A percentile compares a stretch with the other conserved stretches of the same genome.
These are phyloP conservation scores for Antigone vipio DNA, from an alignment of 2,113 vertebrate genomes.

Conservation along the genomic window DNA sequence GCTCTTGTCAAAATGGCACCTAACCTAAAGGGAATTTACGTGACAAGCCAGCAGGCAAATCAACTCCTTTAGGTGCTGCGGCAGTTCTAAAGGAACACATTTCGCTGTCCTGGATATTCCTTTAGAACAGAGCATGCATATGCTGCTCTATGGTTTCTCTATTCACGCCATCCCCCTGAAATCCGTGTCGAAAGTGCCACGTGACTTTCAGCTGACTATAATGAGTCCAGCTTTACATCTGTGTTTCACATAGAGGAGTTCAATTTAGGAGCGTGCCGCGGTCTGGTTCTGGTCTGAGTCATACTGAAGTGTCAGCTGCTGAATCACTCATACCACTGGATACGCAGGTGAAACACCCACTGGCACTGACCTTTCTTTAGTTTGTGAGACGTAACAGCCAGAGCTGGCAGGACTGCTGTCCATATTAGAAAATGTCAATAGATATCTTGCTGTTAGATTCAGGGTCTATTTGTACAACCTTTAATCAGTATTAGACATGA, in stretches of 20 bases:
- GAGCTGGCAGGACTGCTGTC: neutral
- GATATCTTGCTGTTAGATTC: constrained; percentile 37
- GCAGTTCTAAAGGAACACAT: neutral
- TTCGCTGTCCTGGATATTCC: neutral
- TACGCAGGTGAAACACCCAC: neutral
- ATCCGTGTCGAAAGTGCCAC: neutral
- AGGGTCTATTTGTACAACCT: constrained; percentile 43
- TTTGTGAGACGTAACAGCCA: neutral
- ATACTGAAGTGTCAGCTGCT: neutral
- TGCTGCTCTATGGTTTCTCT: neutral
- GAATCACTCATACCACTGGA: neutral
- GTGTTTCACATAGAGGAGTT: neutral
- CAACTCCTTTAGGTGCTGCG: neutral
- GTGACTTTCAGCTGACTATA: neutral
- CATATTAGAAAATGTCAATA: constrained; percentile 40
- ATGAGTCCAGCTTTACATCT: neutral
- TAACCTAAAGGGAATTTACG: neutral
- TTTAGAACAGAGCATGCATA: neutral
- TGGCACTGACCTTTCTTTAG: constrained; percentile 17
- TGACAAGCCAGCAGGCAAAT: neutral
- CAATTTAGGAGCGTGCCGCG: neutral
- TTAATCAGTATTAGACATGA: constrained; percentile 51
- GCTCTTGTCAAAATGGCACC: neutral
- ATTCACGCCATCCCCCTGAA: neutral
- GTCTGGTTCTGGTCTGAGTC: neutral